phyloP scores from a whole-genome alignment of 2,888 invertebrate genomes.

The Zygogramma bicolorata region DNA sequence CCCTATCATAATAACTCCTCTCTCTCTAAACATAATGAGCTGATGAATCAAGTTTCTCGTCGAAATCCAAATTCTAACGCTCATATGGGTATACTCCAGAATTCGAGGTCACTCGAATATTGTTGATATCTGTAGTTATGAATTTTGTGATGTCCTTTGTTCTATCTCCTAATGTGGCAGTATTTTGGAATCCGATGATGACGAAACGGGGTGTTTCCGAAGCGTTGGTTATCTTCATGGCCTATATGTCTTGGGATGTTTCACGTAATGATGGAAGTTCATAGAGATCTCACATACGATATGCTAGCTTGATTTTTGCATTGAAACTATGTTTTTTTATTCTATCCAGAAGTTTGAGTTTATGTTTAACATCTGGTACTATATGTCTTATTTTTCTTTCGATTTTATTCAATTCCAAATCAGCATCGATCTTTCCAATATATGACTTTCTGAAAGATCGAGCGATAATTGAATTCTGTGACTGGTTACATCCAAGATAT shows the following conservation, averaged over 20 bases:
- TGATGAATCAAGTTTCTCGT: no score
- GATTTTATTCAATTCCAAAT: conserved; percentile 5
- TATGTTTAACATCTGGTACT: conserved; percentile 11
- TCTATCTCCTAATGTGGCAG: neutral
- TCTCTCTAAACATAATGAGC: neutral
- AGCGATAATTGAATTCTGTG: conserved; percentile 11
- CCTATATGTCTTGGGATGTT: neutral
- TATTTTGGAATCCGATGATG: conserved; percentile 7
- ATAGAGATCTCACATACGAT: conserved; percentile 12
- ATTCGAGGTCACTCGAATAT: neutral
- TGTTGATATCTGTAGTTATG: conserved; percentile 9
- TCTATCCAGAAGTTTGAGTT: conserved; percentile 6
- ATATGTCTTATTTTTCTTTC: conserved; percentile 15
- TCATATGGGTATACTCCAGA: neutral
- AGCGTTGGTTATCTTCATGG: no score
- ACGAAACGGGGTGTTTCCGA: no score
- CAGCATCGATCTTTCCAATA: conserved; percentile 15
- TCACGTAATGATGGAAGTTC: no score
- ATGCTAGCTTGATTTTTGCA: conserved; percentile 3
- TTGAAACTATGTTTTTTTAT: conserved; percentile 11
- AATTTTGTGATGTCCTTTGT: neutral
- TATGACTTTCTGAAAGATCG: conserved; percentile 17
- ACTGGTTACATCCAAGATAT: no score
- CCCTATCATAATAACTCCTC: neutral
- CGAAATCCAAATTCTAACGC: neutral